Base-by-base conservation (phyloP, 2,888 invertebrate genomes). In the Acleris literana region DNA sequence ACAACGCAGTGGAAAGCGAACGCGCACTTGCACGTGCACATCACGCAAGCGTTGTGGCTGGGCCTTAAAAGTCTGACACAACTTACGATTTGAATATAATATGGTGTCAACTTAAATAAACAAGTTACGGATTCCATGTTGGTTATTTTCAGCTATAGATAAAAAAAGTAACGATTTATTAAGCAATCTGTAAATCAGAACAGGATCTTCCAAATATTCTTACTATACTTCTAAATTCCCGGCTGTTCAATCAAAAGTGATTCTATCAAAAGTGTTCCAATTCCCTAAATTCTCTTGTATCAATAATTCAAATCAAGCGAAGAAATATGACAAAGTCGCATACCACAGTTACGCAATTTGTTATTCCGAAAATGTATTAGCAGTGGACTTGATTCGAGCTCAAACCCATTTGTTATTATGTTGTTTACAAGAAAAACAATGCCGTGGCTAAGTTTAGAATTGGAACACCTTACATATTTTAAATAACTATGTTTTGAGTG, bases 321-420 rank as follows among this genome's bases (percentile, higher is more conserved):
- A 49, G 59, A 64, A 64, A 60, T 60, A 64, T 64, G 64, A 60
- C 59, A 60, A 46, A 49, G 48, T 54, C 54, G 49, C 59, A 60
- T 64, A 55, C 64, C 64, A 60, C 43, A 60, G 43, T 55, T 59
- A 49, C 54, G 20, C 18, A 52, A 63, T 64, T 55, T 51, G 54
- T 64, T 64, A 55, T 60, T 64, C 22, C 29, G 18, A 53, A 39
- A 25, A 62, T 7, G 11, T 46, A 48, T 64, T n/a, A 17, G 25
- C n/a, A 13, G 25, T 55, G 25, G 29, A 43, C n/a, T 60, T 49
- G 22, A 55, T 51, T 43, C n/a, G n/a, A 43, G 17, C 48, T 48
- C 18, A 33, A 20, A 49, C 25, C 43, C 54, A 44, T 60, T 55
- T 60, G 53, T 63, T 63, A 16, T 44, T 52, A 51, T 20, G 46